These are phyloP conservation scores for Tetrao urogallus DNA, from an alignment of 2,113 vertebrate species.

Conservation along the genomic window DNA sequence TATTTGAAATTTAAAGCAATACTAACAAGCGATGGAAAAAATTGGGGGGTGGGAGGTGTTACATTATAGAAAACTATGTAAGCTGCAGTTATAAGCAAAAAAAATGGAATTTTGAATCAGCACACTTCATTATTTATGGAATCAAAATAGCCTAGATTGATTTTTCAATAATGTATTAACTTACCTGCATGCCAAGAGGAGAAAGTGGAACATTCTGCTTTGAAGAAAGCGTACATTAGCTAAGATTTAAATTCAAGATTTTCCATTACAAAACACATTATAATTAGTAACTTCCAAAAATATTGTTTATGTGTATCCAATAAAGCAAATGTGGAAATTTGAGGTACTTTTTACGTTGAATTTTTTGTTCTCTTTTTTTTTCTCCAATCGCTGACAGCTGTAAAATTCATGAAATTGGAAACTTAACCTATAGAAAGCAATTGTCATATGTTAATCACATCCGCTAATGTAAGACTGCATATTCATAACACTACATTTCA, in stretches of 20 bases:
- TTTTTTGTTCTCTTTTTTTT: not conserved
- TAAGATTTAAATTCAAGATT: not conserved
- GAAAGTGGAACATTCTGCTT: not conserved
- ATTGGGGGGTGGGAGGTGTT: not conserved
- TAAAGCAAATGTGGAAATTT: not conserved
- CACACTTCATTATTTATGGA: not conserved
- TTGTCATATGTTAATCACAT: not conserved
- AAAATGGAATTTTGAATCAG: not conserved
- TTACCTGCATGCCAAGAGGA: not conserved
- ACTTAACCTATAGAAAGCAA: not conserved
- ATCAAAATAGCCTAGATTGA: not conserved
- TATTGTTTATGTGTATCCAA: not conserved
- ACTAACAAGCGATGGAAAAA: not conserved
- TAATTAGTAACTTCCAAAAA: not conserved
- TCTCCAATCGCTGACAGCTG: not conserved
- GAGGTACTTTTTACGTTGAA: not conserved
- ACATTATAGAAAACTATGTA: not conserved
- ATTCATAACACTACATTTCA: not conserved
- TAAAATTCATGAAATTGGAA: not conserved
- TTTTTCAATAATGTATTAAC: slow-evolving; percentile 2
- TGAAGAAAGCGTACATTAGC: not conserved
- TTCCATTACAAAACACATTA: not conserved
- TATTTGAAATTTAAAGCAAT: not conserved
- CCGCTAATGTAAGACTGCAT: not conserved
- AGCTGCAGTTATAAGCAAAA: not conserved